A percentile compares a stretch with the other conserved stretches of the same genome.
phyloP scores from a whole-genome alignment of 2,888 invertebrate genomes.

The Autographa gamma region DNA sequence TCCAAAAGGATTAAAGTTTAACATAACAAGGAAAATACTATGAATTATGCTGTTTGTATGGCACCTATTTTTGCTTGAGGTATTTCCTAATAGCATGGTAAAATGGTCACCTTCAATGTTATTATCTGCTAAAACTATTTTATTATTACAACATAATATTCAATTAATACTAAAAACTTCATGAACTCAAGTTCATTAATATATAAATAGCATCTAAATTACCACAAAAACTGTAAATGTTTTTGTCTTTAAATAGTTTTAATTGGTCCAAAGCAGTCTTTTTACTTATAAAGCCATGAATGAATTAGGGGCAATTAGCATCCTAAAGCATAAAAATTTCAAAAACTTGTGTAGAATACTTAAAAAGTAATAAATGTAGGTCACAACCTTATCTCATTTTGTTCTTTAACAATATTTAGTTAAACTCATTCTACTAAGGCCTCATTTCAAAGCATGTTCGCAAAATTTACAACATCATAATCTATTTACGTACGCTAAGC shows the following conservation, averaged over 20 bases:
- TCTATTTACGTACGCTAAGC: conserved; percentile 17
- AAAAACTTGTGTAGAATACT: conserved; percentile 19
- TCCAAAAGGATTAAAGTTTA: not conserved
- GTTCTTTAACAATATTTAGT: conserved; percentile 3
- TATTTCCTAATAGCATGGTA: conserved; percentile 27
- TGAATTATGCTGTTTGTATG: conserved; percentile 44
- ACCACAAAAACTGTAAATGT: conserved; percentile 35
- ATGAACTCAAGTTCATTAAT: conserved; percentile 41
- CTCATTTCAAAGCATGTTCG: conserved; percentile 15
- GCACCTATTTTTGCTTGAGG: conserved; percentile 55
- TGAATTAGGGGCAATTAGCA: conserved; percentile 39
- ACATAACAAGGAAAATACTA: conserved; percentile 32
- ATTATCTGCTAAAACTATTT: conserved; percentile 8
- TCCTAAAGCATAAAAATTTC: conserved; percentile 21
- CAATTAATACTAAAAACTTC: conserved; percentile 26
- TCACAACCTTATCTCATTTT: conserved; percentile 49
- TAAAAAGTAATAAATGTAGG: conserved; percentile 32
- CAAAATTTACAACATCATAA: conserved; percentile 9
- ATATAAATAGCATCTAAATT: conserved; percentile 44
- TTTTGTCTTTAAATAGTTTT: conserved; percentile 25
- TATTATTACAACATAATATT: conserved; percentile 12
- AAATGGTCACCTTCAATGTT: conserved; percentile 12
- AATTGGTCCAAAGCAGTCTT: conserved; percentile 64
- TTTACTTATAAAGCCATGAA: conserved; percentile 37
- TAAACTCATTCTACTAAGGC: conserved; percentile 28